A percentile compares a stretch with the other conserved stretches of the same genome.
phyloP scores from a whole-genome alignment of 2,888 invertebrate genomes.

The Campoplex capitator region DNA sequence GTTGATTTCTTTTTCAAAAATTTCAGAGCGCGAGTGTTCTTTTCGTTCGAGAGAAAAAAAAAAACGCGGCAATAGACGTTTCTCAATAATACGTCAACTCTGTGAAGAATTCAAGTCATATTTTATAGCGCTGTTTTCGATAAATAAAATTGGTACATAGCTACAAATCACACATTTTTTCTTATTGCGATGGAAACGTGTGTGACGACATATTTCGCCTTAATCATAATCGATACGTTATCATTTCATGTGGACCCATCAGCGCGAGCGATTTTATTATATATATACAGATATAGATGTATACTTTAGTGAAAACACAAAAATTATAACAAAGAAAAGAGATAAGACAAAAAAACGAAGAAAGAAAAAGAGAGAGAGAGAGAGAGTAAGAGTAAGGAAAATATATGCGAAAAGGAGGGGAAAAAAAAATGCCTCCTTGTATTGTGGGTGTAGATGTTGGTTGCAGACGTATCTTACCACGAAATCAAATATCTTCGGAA shows the following conservation, averaged over 20 bases:
- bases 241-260: constrained; percentile 48
- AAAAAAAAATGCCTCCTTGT: constrained; percentile 50
- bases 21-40: background rate
- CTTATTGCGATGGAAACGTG: background rate
- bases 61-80: background rate
- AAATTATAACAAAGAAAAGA: constrained; percentile 13
- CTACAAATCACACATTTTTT: background rate
- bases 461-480: constrained; percentile 54
- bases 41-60: background rate
- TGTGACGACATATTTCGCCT: constrained; percentile 4
- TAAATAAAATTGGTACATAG: background rate
- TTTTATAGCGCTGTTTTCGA: background rate
- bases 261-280: constrained; percentile 40
- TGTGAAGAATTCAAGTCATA: background rate
- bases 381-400: background rate
- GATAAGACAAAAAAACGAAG: constrained; percentile 7
- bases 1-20: background rate
- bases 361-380: constrained; percentile 12
- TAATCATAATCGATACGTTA: constrained; percentile 26
- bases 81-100: background rate
- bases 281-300: constrained; percentile 33
- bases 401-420: constrained; percentile 8
- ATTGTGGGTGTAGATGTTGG: constrained; percentile 60
- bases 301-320: constrained; percentile 40
- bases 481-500: constrained; percentile 67